Evolutionary conservation across 2,888 invertebrate species (phyloP), one percentile per base, ranked within the genome.

Genomic region (Lysandra bellargus): DNA sequence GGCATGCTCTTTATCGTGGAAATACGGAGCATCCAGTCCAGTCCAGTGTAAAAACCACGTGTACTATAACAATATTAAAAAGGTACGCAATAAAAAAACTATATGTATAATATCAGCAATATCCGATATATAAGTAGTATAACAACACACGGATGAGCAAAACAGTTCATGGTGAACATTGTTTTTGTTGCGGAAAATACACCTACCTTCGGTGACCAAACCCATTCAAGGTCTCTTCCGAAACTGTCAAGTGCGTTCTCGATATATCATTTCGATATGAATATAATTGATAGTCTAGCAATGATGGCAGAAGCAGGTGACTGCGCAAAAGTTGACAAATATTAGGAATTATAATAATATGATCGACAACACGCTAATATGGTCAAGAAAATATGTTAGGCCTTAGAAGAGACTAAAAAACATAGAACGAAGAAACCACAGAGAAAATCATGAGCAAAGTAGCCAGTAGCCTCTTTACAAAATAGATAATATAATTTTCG

Each of bases 281-380:
- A 12, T 23, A 64, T 64, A 30, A 64, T 64, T 64, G 64, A 30
- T 64, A 64, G 64, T 4, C 64, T 64, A 30, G 64, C 64, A 4
- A 30, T 64, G 23, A 64, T 64, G 64, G 30, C 64, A 64, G 64
- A 64, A 30, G 12, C 64, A 64, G 30, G 64, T 64, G 64, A 64
- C 9, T 64, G 64, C 30, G 64, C 64, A 64, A 64, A 30, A 64
- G 30, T 30, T 7, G 64, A 64, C 57, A 17, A 57, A 57, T 57
- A 57, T 17, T 49, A 57, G 17, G 57, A 57, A 17, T 57, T 57
- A 4, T 57, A 57, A 30, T 64, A 1, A 30, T 64, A 1, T 64
- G 3, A 4, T 57, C 14, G 17, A 57, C 17, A 57, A 17, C 4
- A 57, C 4, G 57, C 57, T 17, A 57, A 57, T 57, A 57, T 57